Evolutionary conservation across 2,797 vertebrate genomes (phyloP).

Genomic region (Fistularia tabacaria): DNA sequence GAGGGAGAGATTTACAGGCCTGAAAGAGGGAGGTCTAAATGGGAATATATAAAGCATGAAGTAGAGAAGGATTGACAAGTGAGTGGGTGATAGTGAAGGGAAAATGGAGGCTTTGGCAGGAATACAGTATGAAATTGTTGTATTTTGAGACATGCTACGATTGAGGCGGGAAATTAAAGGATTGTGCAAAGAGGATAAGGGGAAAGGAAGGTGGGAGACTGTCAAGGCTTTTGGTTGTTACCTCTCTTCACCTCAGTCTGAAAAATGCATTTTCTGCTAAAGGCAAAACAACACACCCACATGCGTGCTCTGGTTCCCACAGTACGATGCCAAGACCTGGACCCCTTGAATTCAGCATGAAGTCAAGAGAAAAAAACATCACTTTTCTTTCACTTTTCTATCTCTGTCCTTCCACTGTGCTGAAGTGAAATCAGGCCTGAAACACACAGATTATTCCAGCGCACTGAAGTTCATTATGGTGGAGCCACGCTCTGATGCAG

Average conservation of each 20-base stretch:
- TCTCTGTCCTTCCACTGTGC: constrained; percentile 15
- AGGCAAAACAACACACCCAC: constrained; percentile 28
- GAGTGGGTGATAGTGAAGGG: constrained; percentile 52
- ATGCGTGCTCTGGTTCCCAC: constrained; percentile 5
- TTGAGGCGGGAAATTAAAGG: constrained; percentile 41
- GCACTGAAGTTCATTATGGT: constrained; percentile 32
- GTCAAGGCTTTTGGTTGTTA: constrained; percentile 31
- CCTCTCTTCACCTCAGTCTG: constrained; percentile 35
- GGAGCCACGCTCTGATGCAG: constrained; percentile 14
- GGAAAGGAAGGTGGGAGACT: constrained; percentile 34
- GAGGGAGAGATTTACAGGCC: constrained; percentile 33
- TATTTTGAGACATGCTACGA: constrained; percentile 30
- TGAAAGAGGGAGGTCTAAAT: constrained; percentile 41
- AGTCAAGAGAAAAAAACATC: constrained; percentile 8
- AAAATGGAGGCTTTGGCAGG: constrained; percentile 55
- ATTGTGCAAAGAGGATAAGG: constrained; percentile 46
- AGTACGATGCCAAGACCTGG: constrained; percentile 9
- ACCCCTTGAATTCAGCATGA: constrained; percentile 10
- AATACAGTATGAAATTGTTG: constrained; percentile 51
- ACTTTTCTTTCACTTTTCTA: constrained; percentile 18
- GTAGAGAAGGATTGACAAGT: constrained; percentile 50
- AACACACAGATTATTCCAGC: constrained; percentile 53
- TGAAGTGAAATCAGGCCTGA: constrained; percentile 50
- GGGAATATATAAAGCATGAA: constrained; percentile 42
- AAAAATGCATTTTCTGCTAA: constrained; percentile 32